Conservation (phyloP, 2,888 invertebrate species). For the Phalera bucephala region DNA sequence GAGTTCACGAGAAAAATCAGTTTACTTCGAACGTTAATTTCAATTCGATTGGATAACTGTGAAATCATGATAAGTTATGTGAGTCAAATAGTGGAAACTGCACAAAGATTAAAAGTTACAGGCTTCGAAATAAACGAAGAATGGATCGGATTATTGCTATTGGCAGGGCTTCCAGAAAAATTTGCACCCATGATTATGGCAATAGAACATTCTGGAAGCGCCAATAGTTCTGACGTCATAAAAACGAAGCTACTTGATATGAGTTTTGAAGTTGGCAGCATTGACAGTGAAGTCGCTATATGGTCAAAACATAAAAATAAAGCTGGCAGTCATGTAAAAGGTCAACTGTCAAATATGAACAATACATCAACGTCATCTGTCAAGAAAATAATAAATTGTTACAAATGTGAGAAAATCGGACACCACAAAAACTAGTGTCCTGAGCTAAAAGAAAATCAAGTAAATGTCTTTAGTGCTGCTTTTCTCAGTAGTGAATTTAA, state of each 20-base stretch:
- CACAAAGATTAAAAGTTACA: conserved; percentile 17
- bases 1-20: too few relatives aligned
- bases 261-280: conserved; percentile 4
- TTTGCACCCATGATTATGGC: conserved; percentile 23
- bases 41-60: too few relatives aligned
- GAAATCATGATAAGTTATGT: too few relatives aligned
- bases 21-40: too few relatives aligned
- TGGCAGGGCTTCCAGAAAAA: conserved; percentile 20
- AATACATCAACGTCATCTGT: conserved; percentile 3
- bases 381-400: conserved; percentile 9
- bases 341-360: neutral
- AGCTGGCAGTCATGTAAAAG: neutral
- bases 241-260: too few relatives aligned
- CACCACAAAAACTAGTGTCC: conserved; percentile 16
- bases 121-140: conserved; percentile 21
- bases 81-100: conserved; percentile 17
- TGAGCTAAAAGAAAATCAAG: conserved; percentile 4
- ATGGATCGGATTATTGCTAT: conserved; percentile 21
- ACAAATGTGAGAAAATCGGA: conserved; percentile 9
- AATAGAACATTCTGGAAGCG: conserved; percentile 8
- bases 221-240: conserved; percentile 6
- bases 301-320: neutral
- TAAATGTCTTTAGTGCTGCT: conserved; percentile 13
- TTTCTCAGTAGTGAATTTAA: conserved; percentile 11
- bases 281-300: neutral